Evolutionary conservation across 2,888 invertebrate species (phyloP).

Genomic region (Yponomeuta evonymella): DNA sequence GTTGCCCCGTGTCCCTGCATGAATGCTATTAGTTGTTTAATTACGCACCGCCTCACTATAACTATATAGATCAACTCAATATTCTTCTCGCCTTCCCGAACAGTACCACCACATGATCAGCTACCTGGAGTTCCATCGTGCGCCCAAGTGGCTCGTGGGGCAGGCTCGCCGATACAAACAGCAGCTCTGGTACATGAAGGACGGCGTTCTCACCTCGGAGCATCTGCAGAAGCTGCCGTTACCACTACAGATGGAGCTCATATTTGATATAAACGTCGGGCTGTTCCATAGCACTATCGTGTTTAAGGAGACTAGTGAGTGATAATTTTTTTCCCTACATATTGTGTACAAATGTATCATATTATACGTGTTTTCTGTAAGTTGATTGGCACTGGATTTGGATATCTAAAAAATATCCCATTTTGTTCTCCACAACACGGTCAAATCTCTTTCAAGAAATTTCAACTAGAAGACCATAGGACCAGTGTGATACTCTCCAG

Average conservation of each 20-base stretch:
- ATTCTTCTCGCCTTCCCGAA: constrained; percentile 18
- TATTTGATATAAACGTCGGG: constrained; percentile 64
- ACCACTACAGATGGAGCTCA: constrained; percentile 62
- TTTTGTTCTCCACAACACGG: too few species aligned
- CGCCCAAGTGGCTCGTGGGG: constrained; percentile 40
- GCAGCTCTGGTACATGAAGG: constrained; percentile 60
- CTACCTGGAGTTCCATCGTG: constrained; percentile 47
- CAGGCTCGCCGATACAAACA: constrained; percentile 56
- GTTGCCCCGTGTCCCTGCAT: too few species aligned
- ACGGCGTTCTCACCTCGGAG: constrained; percentile 47
- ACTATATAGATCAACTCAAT: not conserved
- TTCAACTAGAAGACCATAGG: too few species aligned
- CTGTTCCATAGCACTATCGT: constrained; percentile 58
- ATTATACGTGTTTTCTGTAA: too few species aligned
- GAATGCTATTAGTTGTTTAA: too few species aligned
- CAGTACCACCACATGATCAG: constrained; percentile 62
- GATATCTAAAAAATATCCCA: too few species aligned
- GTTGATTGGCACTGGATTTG: too few species aligned
- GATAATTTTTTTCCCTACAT: too few species aligned
- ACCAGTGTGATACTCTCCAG: too few species aligned
- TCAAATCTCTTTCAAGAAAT: too few species aligned
- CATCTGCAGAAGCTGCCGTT: constrained; percentile 51
- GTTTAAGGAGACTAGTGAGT: constrained; percentile 51
- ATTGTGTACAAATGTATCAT: too few species aligned
- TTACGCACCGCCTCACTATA: not conserved